A percentile compares a stretch with the other conserved stretches of the same genome.
These are phyloP conservation scores for Sinella curviseta DNA, from an alignment of 1,140 invertebrate species.

Conservation along the genomic window DNA sequence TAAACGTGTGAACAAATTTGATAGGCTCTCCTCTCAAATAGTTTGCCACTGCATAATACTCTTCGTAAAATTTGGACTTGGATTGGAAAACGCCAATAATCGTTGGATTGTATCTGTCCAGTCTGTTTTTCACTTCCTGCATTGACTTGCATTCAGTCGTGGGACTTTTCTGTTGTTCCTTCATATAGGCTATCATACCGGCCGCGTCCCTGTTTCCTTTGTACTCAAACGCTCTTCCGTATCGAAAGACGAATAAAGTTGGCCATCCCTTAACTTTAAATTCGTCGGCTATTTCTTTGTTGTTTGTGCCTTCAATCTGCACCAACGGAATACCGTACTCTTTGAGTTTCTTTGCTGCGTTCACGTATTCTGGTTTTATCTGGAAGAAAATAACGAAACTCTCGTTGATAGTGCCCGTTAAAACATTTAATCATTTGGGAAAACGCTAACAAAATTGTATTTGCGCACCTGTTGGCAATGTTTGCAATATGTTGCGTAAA, in stretches of 20 bases:
- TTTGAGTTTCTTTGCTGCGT: conserved; percentile 56
- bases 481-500: conserved; percentile 64
- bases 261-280: conserved; percentile 59
- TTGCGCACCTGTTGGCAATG: conserved; percentile 52
- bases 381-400: conserved; percentile 14
- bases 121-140: conserved; percentile 56
- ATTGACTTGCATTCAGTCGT: conserved; percentile 55
- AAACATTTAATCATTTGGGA: background rate
- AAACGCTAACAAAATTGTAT: background rate
- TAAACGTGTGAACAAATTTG: conserved; percentile 45
- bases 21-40: conserved; percentile 55
- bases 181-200: conserved; percentile 60
- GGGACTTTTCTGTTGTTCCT: conserved; percentile 59
- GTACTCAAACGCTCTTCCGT: conserved; percentile 59
- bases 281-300: conserved; percentile 55
- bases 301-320: conserved; percentile 59
- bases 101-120: conserved; percentile 58
- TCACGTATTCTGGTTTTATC: conserved; percentile 59
- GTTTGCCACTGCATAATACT: conserved; percentile 61
- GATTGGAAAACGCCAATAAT: conserved; percentile 62
- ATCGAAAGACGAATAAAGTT: conserved; percentile 56
- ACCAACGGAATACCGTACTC: conserved; percentile 55
- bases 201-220: conserved; percentile 57
- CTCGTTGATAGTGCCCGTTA: background rate
- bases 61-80: conserved; percentile 55